Percentiles rank a stretch among this genome's conserved stretches.
Conservation (phyloP, 2,888 invertebrate species). For the Platypus cylindrus region DNA sequence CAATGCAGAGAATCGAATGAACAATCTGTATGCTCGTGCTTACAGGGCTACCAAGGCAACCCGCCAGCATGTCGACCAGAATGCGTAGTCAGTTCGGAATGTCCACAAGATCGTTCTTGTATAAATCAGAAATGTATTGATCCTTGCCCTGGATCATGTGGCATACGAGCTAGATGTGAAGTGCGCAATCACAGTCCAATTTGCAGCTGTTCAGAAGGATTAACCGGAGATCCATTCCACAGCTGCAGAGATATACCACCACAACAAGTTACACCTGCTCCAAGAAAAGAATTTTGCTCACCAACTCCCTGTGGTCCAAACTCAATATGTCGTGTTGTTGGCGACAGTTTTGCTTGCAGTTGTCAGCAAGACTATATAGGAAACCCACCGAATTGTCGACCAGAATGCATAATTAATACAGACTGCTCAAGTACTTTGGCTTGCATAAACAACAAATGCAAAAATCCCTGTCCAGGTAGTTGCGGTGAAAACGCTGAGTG, state of each 20-base stretch:
- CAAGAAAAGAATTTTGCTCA: constrained; percentile 48
- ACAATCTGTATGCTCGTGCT: constrained; percentile 40
- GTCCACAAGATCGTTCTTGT: constrained; percentile 38
- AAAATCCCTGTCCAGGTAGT: constrained; percentile 70
- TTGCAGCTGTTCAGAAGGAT: constrained; percentile 43
- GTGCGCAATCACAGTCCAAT: constrained; percentile 42
- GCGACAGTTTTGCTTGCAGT: constrained; percentile 58
- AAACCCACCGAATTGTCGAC: constrained; percentile 68
- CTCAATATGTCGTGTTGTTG: constrained; percentile 53
- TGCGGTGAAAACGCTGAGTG: constrained; percentile 74
- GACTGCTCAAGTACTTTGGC: constrained; percentile 67
- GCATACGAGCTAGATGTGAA: constrained; percentile 40
- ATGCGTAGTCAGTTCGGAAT: constrained; percentile 41
- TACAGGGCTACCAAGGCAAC: constrained; percentile 39
- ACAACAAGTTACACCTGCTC: constrained; percentile 27
- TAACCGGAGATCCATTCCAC: constrained; percentile 67
- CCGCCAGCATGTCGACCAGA: constrained; percentile 44
- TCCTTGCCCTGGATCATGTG: constrained; percentile 45
- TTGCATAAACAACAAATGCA: constrained; percentile 68
- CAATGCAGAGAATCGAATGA: constrained; percentile 40
- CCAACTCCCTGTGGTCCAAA: constrained; percentile 77
- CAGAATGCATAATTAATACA: constrained; percentile 71
- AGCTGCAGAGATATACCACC: constrained; percentile 50
- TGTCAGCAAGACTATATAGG: constrained; percentile 69
- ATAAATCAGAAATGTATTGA: constrained; percentile 43